Evolutionary conservation across 2,113 vertebrate species (phyloP).

Genomic region (Uropsilus gracilis): DNA sequence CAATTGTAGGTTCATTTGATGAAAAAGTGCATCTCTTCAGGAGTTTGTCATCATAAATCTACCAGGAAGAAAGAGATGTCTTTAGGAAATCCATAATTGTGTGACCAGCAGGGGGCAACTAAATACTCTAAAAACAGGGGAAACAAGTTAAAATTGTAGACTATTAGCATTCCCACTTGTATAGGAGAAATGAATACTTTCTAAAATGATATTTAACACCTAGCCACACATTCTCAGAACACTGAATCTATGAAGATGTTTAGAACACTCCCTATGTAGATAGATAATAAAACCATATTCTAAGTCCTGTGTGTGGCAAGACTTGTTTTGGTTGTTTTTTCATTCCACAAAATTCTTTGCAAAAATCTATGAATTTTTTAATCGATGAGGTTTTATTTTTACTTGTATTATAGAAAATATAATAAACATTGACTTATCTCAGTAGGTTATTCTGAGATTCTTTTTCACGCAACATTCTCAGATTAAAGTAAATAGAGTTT

Average conservation of each 20-base stretch:
- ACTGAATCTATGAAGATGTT: conserved; percentile 61
- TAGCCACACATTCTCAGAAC: conserved; percentile 42
- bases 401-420: background rate
- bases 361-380: conserved; percentile 30
- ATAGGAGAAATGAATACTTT: conserved; percentile 41
- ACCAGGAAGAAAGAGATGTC: background rate
- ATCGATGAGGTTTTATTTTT: background rate
- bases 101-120: conserved; percentile 68
- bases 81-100: conserved; percentile 52
- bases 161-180: background rate
- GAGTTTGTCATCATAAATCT: background rate
- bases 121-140: conserved; percentile 52
- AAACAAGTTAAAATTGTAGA: conserved; percentile 47
- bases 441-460: background rate
- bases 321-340: background rate
- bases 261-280: conserved; percentile 34
- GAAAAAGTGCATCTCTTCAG: conserved; percentile 17
- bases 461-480: background rate
- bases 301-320: background rate
- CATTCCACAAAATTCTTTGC: background rate
- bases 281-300: conserved; percentile 39
- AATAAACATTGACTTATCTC: background rate
- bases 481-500: conserved; percentile 16
- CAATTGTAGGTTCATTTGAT: background rate
- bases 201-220: conserved; percentile 57